A percentile compares a stretch with the other conserved stretches of the same genome.
phyloP scores from a whole-genome alignment of 2,113 vertebrate species.

The Suncus etruscus region DNA sequence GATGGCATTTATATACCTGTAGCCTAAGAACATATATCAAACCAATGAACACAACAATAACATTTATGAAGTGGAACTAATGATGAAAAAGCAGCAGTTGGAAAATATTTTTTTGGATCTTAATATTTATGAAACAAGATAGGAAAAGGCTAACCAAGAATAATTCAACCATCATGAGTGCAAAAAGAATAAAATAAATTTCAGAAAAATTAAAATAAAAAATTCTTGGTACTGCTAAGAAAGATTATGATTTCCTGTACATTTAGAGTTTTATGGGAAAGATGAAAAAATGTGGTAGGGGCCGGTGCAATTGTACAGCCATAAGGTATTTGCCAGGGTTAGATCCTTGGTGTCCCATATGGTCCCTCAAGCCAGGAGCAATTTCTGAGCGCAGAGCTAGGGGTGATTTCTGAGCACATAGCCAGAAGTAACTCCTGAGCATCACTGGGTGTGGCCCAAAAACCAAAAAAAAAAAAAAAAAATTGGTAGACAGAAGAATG shows the following conservation, averaged over 20 bases:
- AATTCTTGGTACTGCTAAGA: slow-evolving; percentile 5
- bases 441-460: too few relatives aligned
- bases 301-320: too few relatives aligned
- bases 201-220: slow-evolving; percentile 29
- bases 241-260: neutral
- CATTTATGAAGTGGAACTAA: neutral
- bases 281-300: neutral
- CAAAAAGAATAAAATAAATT: slow-evolving; percentile 23
- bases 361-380: too few relatives aligned
- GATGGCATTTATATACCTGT: neutral
- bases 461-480: neutral
- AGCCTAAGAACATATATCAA: neutral
- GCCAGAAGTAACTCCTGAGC: too few relatives aligned
- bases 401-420: too few relatives aligned
- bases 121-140: neutral
- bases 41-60: neutral
- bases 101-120: neutral
- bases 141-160: neutral
- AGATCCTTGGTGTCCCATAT: too few relatives aligned
- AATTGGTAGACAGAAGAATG: neutral
- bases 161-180: neutral
- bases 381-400: too few relatives aligned
- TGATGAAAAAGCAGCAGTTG: slow-evolving; percentile 3
- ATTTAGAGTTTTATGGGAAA: neutral
- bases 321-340: too few relatives aligned